These are phyloP conservation scores for Plutomurus gul DNA, from an alignment of 1,140 invertebrate species.

Conservation along the genomic window DNA sequence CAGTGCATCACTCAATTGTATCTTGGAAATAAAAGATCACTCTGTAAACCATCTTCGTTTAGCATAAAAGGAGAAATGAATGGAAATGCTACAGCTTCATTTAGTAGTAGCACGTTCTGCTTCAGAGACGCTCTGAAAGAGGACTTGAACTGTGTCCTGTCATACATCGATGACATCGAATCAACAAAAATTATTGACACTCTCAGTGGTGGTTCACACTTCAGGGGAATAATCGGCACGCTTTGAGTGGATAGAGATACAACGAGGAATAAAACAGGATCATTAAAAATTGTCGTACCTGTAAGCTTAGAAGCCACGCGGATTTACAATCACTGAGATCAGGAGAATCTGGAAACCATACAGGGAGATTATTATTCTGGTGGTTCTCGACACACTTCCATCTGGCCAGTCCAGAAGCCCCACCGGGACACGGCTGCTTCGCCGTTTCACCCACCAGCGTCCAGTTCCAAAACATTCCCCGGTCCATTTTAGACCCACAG, in stretches of 20 bases:
- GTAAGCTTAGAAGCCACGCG: slow-evolving; percentile 80
- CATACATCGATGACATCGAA: too few species aligned
- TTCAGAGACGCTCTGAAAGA: too few species aligned
- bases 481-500: slow-evolving; percentile 61
- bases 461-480: slow-evolving; percentile 87
- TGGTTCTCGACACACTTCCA: slow-evolving; percentile 68
- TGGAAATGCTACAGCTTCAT: too few species aligned
- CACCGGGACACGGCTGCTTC: slow-evolving; percentile 84
- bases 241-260: background rate
- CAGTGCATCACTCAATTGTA: too few species aligned
- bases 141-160: too few species aligned
- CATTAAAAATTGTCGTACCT: slow-evolving; percentile 32
- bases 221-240: too few species aligned
- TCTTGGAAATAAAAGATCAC: too few species aligned
- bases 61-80: too few species aligned
- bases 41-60: too few species aligned
- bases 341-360: slow-evolving; percentile 76
- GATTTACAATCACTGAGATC: slow-evolving; percentile 90
- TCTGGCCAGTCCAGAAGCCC: slow-evolving; percentile 79
- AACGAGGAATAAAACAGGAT: background rate
- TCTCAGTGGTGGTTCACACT: too few species aligned
- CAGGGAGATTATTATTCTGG: slow-evolving; percentile 56
- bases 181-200: too few species aligned
- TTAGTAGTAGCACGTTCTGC: too few species aligned
- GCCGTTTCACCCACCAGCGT: slow-evolving; percentile 73